These are phyloP conservation scores for Cylloceria caligata DNA, from an alignment of 2,888 invertebrate species.

Conservation along the genomic window DNA sequence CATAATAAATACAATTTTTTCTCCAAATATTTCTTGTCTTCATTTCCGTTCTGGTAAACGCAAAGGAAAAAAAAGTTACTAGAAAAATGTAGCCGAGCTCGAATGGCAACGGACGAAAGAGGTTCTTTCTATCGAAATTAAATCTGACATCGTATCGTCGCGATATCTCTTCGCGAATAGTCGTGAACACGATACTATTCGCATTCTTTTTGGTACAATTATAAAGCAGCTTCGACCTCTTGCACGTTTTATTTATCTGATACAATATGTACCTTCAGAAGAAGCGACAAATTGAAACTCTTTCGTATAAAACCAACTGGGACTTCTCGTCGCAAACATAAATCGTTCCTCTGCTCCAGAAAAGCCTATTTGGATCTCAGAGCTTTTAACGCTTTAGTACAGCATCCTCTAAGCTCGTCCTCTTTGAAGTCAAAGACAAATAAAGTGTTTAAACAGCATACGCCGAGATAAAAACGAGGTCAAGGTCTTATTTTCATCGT, in stretches of 20 bases:
- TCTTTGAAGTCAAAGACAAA: constrained; percentile 26
- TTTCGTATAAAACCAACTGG: constrained; percentile 40
- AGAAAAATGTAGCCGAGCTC: constrained; percentile 44
- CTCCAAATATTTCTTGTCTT: not conserved
- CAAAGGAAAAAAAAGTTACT: constrained; percentile 24
- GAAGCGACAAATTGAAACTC: constrained; percentile 39
- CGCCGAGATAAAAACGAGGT: not conserved
- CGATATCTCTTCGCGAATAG: constrained; percentile 62
- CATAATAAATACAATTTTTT: constrained; percentile 10
- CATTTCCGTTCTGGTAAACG: constrained; percentile 27
- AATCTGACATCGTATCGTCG: constrained; percentile 70
- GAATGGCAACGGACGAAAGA: constrained; percentile 42
- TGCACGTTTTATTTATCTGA: constrained; percentile 55
- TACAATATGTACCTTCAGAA: constrained; percentile 58
- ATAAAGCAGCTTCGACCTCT: constrained; percentile 39
- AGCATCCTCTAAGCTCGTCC: constrained; percentile 30
- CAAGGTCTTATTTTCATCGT: not conserved
- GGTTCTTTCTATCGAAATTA: constrained; percentile 68
- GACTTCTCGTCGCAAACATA: constrained; percentile 58
- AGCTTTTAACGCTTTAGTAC: constrained; percentile 54
- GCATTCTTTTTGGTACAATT: constrained; percentile 1
- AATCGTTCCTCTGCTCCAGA: constrained; percentile 49
- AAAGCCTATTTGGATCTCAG: constrained; percentile 51
- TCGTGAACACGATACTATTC: constrained; percentile 3
- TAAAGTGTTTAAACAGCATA: constrained; percentile 28